Conservation (phyloP, 2,888 invertebrate genomes). For the Andricus curvator region DNA sequence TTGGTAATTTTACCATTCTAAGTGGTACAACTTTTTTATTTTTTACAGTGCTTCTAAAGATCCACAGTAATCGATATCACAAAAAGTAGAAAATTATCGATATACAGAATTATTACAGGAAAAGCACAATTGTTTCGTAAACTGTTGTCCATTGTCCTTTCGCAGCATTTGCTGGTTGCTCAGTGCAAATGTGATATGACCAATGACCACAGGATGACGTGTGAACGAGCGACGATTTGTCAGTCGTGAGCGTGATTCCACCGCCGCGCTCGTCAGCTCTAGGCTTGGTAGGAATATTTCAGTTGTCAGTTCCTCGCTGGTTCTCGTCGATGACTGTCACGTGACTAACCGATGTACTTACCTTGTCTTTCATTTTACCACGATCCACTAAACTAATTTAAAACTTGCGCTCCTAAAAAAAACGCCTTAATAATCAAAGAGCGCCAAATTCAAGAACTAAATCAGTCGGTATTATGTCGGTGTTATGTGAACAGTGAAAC, state of each 20-base stretch:
- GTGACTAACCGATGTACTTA: neutral
- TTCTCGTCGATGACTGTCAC: neutral
- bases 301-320: constrained; percentile 25
- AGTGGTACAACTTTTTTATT: too few species aligned
- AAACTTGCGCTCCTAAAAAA: neutral
- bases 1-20: too few species aligned
- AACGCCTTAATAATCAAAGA: neutral
- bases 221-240: constrained; percentile 56
- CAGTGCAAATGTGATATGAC: constrained; percentile 52
- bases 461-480: neutral
- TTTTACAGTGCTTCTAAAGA: too few species aligned
- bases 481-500: neutral
- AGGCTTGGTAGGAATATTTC: neutral
- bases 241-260: constrained; percentile 73
- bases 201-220: neutral
- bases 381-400: neutral
- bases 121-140: constrained; percentile 40
- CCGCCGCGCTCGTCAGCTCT: constrained; percentile 27
- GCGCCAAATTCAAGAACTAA: neutral
- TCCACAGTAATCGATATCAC: too few species aligned
- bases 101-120: neutral
- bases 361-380: neutral
- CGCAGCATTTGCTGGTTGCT: constrained; percentile 44
- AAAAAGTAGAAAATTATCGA: too few species aligned
- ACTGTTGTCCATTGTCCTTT: neutral